These are phyloP conservation scores for Gallinago undulata DNA, from an alignment of 2,113 vertebrate species.

Conservation along the genomic window DNA sequence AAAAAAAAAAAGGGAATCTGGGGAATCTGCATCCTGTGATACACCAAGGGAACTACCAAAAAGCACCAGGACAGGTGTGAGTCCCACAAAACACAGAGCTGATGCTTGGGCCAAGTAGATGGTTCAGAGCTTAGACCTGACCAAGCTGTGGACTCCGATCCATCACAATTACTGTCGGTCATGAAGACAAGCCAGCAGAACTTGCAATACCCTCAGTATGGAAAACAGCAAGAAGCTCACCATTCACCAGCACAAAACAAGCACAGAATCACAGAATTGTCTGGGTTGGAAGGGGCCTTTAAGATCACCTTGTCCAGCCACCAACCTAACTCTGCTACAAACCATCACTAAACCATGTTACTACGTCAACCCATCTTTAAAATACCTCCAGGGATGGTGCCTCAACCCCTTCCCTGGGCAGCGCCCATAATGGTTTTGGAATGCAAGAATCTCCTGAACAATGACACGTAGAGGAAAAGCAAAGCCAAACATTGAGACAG, in stretches of 20 bases:
- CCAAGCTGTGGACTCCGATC: not conserved
- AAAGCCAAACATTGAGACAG: not conserved
- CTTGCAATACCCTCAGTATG: not conserved
- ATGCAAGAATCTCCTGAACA: not conserved
- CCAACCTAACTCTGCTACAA: too few species aligned
- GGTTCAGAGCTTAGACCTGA: not conserved
- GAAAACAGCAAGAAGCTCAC: not conserved
- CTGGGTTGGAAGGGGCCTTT: too few species aligned
- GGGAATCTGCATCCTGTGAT: not conserved
- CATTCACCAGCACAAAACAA: not conserved
- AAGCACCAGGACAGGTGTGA: not conserved
- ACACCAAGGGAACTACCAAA: not conserved
- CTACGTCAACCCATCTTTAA: too few species aligned
- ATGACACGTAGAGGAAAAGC: not conserved
- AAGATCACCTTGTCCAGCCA: too few species aligned
- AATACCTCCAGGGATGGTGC: too few species aligned
- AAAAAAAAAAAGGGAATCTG: too few species aligned
- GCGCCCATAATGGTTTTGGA: not conserved
- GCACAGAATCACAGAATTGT: too few species aligned
- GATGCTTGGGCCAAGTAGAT: not conserved
- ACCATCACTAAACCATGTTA: too few species aligned
- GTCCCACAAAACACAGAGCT: not conserved
- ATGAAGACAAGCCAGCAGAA: not conserved
- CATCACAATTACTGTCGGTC: not conserved
- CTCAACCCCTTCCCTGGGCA: too few species aligned